Percentiles rank a stretch among this genome's conserved stretches.
Evolutionary conservation across 2,888 invertebrate genomes (phyloP).

Genomic region (Watsonalla binaria): DNA sequence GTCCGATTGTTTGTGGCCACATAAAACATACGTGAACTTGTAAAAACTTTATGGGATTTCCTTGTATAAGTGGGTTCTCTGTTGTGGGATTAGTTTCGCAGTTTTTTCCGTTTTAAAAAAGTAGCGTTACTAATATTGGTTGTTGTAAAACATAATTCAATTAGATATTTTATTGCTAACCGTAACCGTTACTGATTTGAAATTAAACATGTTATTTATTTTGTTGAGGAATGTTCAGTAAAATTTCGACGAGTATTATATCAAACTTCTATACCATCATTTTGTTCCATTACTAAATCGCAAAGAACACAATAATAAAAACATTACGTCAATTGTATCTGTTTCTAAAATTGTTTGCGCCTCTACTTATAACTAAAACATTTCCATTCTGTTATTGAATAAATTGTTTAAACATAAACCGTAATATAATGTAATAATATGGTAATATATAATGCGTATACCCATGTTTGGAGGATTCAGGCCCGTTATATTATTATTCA

Average conservation of each 20-base stretch:
- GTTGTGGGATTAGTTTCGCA: constrained; percentile 52
- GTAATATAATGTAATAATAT: not conserved
- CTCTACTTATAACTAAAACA: not conserved
- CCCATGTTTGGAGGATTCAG: not conserved
- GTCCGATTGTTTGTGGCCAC: constrained; percentile 55
- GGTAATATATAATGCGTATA: not conserved
- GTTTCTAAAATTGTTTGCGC: not conserved
- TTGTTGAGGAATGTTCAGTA: too few species aligned
- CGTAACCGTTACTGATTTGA: constrained; percentile 1
- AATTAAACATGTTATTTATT: not conserved
- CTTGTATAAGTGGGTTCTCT: constrained; percentile 44
- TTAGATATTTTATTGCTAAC: not conserved
- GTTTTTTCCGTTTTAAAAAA: constrained; percentile 16
- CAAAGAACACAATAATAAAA: too few species aligned
- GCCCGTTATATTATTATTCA: not conserved
- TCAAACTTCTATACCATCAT: too few species aligned
- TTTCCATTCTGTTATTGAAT: not conserved
- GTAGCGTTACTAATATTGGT: constrained; percentile 11
- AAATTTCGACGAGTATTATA: too few species aligned
- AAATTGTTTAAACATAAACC: not conserved
- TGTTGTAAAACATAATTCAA: not conserved
- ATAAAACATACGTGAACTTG: constrained; percentile 44
- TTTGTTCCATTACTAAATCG: too few species aligned
- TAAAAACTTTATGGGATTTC: constrained; percentile 55
- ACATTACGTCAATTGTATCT: too few species aligned